Evolutionary conservation across 92 coral and sea anemone genomes (phyloP).

Genomic region (Porites evermanni): DNA sequence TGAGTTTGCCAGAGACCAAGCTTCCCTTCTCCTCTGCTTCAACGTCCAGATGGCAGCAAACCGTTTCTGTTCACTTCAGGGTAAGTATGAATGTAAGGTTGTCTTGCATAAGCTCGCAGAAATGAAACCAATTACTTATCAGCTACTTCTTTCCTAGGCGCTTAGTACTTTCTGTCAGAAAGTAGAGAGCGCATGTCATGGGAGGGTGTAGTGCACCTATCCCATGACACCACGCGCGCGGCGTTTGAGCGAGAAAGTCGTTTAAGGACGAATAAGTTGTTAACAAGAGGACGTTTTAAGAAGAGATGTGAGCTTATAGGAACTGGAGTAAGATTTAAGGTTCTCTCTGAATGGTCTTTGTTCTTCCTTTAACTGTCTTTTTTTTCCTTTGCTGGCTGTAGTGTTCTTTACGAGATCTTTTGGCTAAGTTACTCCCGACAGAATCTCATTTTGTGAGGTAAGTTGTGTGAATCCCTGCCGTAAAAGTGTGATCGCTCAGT

Average conservation of each 20-base stretch:
- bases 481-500: neutral
- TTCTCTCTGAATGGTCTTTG: neutral
- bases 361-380: neutral
- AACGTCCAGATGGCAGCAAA: constrained; percentile 91
- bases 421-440: constrained; percentile 81
- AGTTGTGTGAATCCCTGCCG: neutral
- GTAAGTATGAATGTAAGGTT: constrained; percentile 47
- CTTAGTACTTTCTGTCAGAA: too few relatives aligned
- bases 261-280: too few relatives aligned
- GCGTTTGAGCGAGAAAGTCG: too few relatives aligned
- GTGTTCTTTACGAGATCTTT: constrained; percentile 88
- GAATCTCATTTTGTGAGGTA: constrained; percentile 99
- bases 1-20: constrained; percentile 78
- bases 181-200: too few relatives aligned
- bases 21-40: constrained; percentile 63
- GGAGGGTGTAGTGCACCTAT: too few relatives aligned
- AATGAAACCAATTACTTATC: too few relatives aligned
- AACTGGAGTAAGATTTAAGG: too few relatives aligned
- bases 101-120: too few relatives aligned
- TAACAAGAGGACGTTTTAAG: too few relatives aligned
- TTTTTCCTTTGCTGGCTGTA: constrained; percentile 1
- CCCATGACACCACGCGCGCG: too few relatives aligned
- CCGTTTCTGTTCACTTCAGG: constrained; percentile 94
- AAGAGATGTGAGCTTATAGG: too few relatives aligned
- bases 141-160: too few relatives aligned